These are phyloP conservation scores for Andricus quercusramuli DNA, from an alignment of 2,888 invertebrate genomes.

Conservation along the genomic window DNA sequence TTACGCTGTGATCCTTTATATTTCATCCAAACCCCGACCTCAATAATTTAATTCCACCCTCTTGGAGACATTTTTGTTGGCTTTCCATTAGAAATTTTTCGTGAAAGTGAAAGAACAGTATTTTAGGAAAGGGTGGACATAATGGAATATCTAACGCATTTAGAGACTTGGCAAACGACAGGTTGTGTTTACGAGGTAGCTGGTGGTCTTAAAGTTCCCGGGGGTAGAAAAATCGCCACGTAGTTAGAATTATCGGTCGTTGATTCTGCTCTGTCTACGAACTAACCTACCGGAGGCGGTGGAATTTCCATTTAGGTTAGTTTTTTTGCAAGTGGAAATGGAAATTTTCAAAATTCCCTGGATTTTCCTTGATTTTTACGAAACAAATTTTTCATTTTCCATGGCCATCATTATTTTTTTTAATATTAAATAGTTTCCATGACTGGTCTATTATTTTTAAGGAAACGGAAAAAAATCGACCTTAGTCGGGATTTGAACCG, in stretches of 20 bases:
- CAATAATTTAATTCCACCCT: neutral
- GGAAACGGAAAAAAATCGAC: too few species aligned
- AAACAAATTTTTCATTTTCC: too few species aligned
- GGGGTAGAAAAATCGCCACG: conserved; percentile 54
- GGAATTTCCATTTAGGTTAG: neutral
- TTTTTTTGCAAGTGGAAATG: conserved; percentile 6
- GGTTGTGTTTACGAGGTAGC: conserved; percentile 33
- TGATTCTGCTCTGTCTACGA: conserved; percentile 54
- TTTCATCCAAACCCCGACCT: neutral
- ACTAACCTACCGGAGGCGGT: neutral
- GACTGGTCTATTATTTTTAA: too few species aligned
- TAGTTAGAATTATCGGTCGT: conserved; percentile 40
- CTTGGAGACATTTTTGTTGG: neutral
- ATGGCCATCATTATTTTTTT: too few species aligned
- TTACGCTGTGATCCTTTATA: neutral
- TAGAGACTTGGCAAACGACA: conserved; percentile 26
- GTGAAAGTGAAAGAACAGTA: conserved; percentile 1
- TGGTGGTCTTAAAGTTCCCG: conserved; percentile 48
- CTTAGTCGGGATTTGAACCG: too few species aligned
- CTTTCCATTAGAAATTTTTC: conserved; percentile 10
- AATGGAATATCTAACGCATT: conserved; percentile 37
- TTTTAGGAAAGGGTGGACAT: conserved; percentile 10
- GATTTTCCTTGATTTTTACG: too few species aligned
- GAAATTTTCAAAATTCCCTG: too few species aligned
- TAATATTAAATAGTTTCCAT: too few species aligned